phyloP scores from a whole-genome alignment of 2,888 invertebrate genomes.

The Pocota personata region DNA sequence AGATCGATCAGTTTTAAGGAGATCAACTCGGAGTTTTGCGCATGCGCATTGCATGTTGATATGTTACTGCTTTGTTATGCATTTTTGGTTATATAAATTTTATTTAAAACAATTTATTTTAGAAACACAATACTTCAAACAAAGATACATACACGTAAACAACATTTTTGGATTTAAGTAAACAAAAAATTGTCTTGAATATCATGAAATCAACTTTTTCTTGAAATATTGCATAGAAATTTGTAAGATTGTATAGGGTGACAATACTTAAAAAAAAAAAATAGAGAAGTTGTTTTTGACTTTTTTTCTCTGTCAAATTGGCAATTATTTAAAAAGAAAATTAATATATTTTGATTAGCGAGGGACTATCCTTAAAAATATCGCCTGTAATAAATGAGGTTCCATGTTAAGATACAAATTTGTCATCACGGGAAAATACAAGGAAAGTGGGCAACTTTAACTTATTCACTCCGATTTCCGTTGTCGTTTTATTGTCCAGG shows the following conservation, averaged over 20 bases:
- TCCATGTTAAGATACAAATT: no score
- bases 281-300: no score
- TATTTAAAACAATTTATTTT: neutral
- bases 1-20: neutral
- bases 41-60: constrained; percentile 46
- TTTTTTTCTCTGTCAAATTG: no score
- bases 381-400: no score
- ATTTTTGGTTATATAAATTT: neutral
- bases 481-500: no score
- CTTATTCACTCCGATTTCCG: no score
- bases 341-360: no score
- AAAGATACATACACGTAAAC: neutral
- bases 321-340: no score
- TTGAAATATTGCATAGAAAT: neutral
- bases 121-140: neutral
- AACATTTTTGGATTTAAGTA: neutral
- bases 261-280: neutral
- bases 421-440: no score
- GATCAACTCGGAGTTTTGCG: constrained; percentile 24
- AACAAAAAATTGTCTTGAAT: neutral
- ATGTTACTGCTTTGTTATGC: neutral
- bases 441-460: no score
- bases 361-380: no score
- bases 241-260: no score
- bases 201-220: neutral